phyloP scores from a whole-genome alignment of 2,113 vertebrate genomes.

The Hemiprocne comata region DNA sequence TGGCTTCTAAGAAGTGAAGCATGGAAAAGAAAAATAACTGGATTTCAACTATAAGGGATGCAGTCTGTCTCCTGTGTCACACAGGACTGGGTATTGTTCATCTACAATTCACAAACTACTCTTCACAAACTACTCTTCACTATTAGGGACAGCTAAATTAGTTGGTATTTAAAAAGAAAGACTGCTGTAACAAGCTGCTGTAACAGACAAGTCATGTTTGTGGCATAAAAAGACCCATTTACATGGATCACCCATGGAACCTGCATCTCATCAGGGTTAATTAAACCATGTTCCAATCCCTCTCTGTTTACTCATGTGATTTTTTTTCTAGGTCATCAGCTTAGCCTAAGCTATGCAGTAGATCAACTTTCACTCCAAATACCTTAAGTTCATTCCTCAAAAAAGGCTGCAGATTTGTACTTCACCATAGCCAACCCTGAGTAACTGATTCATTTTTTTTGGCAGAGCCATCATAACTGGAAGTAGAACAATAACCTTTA shows the following conservation, averaged over 20 bases:
- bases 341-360: not conserved
- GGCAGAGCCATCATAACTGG: not conserved
- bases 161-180: not conserved
- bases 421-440: not conserved
- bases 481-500: constrained; percentile 10
- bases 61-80: not conserved
- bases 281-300: not conserved
- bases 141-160: not conserved
- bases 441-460: not conserved
- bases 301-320: not conserved
- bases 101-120: not conserved
- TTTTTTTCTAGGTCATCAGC: not conserved
- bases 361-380: constrained; percentile 37
- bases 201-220: not conserved
- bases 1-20: not conserved
- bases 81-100: not conserved
- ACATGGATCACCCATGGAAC: not conserved
- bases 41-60: not conserved
- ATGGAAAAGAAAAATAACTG: not conserved
- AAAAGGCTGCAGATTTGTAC: not conserved
- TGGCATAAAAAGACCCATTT: not conserved
- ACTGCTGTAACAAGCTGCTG: not conserved
- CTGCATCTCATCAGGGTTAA: not conserved
- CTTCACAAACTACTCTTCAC: not conserved
- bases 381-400: not conserved